Base-by-base conservation (phyloP, 2,888 invertebrate species). In the Ferdinandea cuprea region DNA sequence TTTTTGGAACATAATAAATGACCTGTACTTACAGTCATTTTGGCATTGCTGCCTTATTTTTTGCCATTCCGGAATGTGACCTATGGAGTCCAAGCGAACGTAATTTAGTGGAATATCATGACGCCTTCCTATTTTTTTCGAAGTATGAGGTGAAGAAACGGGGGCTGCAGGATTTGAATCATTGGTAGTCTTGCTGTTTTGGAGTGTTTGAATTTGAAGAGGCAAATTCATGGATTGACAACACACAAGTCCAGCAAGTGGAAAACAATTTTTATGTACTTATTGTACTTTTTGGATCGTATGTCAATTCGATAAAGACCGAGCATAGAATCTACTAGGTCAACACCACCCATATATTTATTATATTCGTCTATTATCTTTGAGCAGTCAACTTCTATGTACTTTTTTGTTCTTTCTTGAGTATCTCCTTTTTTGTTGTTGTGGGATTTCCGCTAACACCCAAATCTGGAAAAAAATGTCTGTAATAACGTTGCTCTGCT, bases 391-490 rank as follows among this genome's bases (percentile, higher is more conserved):
- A 85, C 80, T 52, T 77, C 66, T 59, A 69, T 71, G 66, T 74
- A 69, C 32, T 52, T 69, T 28, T 73, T 66, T 21, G n/a, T 77
- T 54, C 54, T 74, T 81, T 44, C 61, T 65, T 13, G 32, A 66
- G 30, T 52, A 78, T 11, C 73, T 56, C 15, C 17, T 44, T 48
- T 80, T 54, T 46, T 61, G n/a, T 30, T 32, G 15, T 71, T 56
- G 50, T 73, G 42, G 77, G 73, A 46, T 78, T 42, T 50, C 61
- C 58, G 32, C 66, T 68, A 19, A 81, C 81, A 54, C 77, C 71
- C 61, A 63, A 61, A n/a, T n/a, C n/a, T 46, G 63, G 21, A 61
- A 61, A 32, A 61, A 61, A 35, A 46, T 35, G 30, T 44, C 42
- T 30, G 59, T 28, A 42, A 59, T 44, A 6, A 59, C 30, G 44